Base-by-base conservation (phyloP, 2,797 vertebrate species). In the Pangasius djambal region DNA sequence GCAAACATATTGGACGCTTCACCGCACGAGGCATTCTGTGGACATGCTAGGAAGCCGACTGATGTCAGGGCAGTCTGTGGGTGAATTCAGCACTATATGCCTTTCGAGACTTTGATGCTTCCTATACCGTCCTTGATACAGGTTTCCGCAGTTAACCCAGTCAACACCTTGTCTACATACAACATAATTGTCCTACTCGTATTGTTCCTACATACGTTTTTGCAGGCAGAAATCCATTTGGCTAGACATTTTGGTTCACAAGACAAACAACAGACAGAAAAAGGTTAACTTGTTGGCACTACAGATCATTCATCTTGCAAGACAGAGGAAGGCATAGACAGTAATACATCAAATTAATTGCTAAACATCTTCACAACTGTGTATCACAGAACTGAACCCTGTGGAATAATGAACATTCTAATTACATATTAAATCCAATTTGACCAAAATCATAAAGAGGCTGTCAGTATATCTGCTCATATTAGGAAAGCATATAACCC, bases 291-390 rank as follows among this genome's bases (percentile, higher is more conserved):
- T 93, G 95, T 95, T 96, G 95, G 95, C 95, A 96, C 95, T 92
- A 95, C 93, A 96, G 94, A 94, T 95, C 93, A 95, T 95, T 95
- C 92, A 94, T 94, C 94, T 94, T 92, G 95, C 94, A 96, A 95
- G 94, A 96, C 95, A 95, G 92, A 95, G 93, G 93, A 96, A 96
- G 95, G 94, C 95, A 95, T 94, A 94, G 95, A 96, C 94, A 94
- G 95, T 94, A 94, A 93, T 94, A 94, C 90, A 94, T 93, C 91
- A 93, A 94, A 92, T 91, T 92, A 93, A 94, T 92, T 70, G 72
- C 92, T 94, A 89, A 50, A 89, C 85, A 87, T 91, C 55, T 86
- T 90, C 67, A 85, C 91, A 93, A 93, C 92, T 92, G 91, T 93
- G 91, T 90, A 85, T 84, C 89, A 89, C 91, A 90, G 77, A 90